phyloP scores from a whole-genome alignment of 2,113 vertebrate species.

The Carollia perspicillata region DNA sequence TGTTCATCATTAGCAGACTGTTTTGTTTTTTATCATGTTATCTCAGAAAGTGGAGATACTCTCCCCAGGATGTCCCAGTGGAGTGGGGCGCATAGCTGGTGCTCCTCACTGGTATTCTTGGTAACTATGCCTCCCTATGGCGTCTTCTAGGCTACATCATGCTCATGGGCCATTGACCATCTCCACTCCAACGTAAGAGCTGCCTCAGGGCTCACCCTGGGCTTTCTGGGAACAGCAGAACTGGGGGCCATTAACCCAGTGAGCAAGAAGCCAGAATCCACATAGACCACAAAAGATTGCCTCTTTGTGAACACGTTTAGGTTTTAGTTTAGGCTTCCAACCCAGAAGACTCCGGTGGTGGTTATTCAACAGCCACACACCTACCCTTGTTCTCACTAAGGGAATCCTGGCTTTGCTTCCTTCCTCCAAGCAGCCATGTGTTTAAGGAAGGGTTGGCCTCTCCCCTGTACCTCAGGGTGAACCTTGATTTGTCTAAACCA shows the following conservation, averaged over 20 bases:
- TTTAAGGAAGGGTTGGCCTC: neutral
- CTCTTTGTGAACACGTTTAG: neutral
- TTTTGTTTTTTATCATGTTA: neutral
- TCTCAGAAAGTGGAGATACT: neutral
- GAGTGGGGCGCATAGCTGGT: neutral
- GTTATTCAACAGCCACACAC: neutral
- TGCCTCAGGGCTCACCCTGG: neutral
- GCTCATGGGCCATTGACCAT: neutral
- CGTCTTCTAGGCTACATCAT: neutral
- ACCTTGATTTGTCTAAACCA: neutral
- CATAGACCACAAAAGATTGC: neutral
- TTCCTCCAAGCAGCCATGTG: neutral
- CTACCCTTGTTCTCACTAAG: neutral
- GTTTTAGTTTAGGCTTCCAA: neutral
- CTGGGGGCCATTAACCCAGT: neutral
- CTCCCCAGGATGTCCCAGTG: neutral
- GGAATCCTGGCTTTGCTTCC: neutral
- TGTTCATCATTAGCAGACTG: neutral
- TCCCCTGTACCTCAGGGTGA: neutral
- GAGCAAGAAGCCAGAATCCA: neutral
- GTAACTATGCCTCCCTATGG: rapidly evolving
- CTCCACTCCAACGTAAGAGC: neutral
- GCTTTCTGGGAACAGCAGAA: neutral
- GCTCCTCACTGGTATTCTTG: neutral
- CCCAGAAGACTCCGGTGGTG: neutral